phyloP scores from a whole-genome alignment of 2,888 invertebrate genomes.

The Pycnomerus fuliginosus region DNA sequence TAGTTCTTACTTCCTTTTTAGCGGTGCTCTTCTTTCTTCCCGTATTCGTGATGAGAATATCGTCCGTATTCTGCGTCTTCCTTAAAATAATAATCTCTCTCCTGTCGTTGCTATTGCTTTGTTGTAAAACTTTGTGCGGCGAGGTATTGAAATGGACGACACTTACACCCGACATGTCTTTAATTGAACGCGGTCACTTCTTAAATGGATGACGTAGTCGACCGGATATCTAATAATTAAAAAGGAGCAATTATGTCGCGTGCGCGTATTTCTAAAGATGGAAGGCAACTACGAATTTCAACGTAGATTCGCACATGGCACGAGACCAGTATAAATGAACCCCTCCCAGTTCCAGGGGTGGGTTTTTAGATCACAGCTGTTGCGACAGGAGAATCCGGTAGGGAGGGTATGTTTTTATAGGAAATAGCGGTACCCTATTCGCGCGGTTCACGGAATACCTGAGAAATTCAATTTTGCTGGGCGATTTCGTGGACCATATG shows the following conservation, averaged over 20 bases:
- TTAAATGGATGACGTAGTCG: constrained; percentile 15
- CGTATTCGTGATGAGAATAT: constrained; percentile 45
- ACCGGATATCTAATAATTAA: constrained; percentile 40
- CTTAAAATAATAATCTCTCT: constrained; percentile 59
- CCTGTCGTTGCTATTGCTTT: constrained; percentile 54
- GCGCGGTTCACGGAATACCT: too few relatives aligned
- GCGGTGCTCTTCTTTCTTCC: constrained; percentile 50
- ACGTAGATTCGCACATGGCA: constrained; percentile 51
- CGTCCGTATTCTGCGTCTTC: constrained; percentile 51
- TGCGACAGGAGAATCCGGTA: too few relatives aligned
- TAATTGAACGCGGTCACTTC: constrained; percentile 5
- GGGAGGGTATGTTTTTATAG: too few relatives aligned
- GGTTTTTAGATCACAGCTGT: constrained; percentile 52
- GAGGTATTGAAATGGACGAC: constrained; percentile 63
- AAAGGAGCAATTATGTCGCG: constrained; percentile 41
- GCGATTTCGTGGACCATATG: too few relatives aligned
- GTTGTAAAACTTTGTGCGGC: constrained; percentile 63
- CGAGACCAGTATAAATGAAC: constrained; percentile 51
- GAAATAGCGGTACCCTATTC: too few relatives aligned
- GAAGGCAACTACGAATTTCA: constrained; percentile 44
- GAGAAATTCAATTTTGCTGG: too few relatives aligned
- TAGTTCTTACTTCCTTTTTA: constrained; percentile 35
- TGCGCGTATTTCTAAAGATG: constrained; percentile 43
- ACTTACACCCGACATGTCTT: constrained; percentile 52
- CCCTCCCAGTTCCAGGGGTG: constrained; percentile 51